Percentiles rank a stretch among this genome's conserved stretches.
These are phyloP conservation scores for Leptinotarsa undecemlineata DNA, from an alignment of 1,140 invertebrate species.

Conservation along the genomic window DNA sequence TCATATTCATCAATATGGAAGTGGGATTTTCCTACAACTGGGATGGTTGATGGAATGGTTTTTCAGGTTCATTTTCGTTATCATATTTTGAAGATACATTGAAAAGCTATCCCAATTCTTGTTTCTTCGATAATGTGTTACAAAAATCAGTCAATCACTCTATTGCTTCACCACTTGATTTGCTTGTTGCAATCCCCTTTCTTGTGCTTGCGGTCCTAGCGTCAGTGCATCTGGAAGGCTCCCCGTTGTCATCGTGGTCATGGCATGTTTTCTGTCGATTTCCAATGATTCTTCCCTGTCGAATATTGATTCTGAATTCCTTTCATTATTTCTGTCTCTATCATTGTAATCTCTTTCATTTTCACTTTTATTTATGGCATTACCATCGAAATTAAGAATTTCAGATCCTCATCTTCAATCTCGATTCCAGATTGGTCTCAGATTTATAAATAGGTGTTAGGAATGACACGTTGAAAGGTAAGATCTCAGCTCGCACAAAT, in stretches of 20 bases:
- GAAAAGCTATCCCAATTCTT: constrained; percentile 75
- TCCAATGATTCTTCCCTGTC: constrained; percentile 90
- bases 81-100: constrained; percentile 61
- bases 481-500: too few relatives aligned
- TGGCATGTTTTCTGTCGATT: constrained; percentile 86
- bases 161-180: constrained; percentile 88
- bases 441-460: too few relatives aligned
- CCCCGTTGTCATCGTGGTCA: constrained; percentile 81
- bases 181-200: constrained; percentile 79
- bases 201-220: constrained; percentile 67
- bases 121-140: constrained; percentile 84
- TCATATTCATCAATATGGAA: constrained; percentile 87
- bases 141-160: constrained; percentile 94
- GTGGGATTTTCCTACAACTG: constrained; percentile 81
- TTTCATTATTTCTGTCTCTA: constrained; percentile 25
- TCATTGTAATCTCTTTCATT: constrained; percentile 27
- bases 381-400: too few relatives aligned
- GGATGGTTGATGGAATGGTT: constrained; percentile 90
- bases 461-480: too few relatives aligned
- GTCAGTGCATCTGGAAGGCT: constrained; percentile 68
- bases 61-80: constrained; percentile 71
- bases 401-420: too few relatives aligned
- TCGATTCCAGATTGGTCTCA: too few relatives aligned
- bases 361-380: too few relatives aligned
- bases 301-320: constrained; percentile 59